These are phyloP conservation scores for Drosophila buzzatii DNA, from an alignment of 2,888 invertebrate genomes.

Conservation along the genomic window DNA sequence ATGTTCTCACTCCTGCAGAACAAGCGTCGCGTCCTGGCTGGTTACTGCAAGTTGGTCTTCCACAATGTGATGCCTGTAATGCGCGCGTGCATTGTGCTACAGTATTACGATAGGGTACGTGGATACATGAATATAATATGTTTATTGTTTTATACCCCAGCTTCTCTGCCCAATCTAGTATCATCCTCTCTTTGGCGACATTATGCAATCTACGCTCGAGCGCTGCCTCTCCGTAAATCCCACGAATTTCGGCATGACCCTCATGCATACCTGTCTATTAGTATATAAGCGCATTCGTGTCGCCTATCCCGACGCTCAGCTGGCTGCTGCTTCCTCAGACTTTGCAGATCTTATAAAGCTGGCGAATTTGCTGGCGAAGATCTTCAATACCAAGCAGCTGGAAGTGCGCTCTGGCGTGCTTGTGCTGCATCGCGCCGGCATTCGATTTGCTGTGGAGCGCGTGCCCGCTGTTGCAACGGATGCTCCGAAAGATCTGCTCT, in stretches of 20 bases:
- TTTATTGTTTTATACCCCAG: accelerated
- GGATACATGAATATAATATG: not conserved
- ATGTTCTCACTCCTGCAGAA: slow-evolving; percentile 13
- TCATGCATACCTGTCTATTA: slow-evolving; percentile 57
- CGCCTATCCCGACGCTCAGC: not conserved
- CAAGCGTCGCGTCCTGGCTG: slow-evolving; percentile 42
- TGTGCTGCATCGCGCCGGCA: slow-evolving; percentile 55
- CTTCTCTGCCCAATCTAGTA: slow-evolving; percentile 7
- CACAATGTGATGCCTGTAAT: slow-evolving; percentile 54
- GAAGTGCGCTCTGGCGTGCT: slow-evolving; percentile 36
- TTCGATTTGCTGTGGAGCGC: slow-evolving; percentile 39
- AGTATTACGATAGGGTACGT: slow-evolving; percentile 51
- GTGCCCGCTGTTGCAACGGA: not conserved
- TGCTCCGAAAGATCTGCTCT: slow-evolving; percentile 40
- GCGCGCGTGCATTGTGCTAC: slow-evolving; percentile 40
- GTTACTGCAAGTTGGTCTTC: slow-evolving; percentile 55
- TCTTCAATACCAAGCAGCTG: slow-evolving; percentile 27
- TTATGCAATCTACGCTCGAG: slow-evolving; percentile 52
- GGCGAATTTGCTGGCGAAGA: slow-evolving; percentile 39
- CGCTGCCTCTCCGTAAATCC: slow-evolving; percentile 38
- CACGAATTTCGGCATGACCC: slow-evolving; percentile 60
- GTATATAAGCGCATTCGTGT: slow-evolving; percentile 27
- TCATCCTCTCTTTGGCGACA: slow-evolving; percentile 48
- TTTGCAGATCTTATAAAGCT: slow-evolving; percentile 37
- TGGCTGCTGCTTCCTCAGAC: slow-evolving; percentile 18